Base-by-base conservation (phyloP, 2,113 vertebrate genomes). In the Potamarius usumacintae region DNA sequence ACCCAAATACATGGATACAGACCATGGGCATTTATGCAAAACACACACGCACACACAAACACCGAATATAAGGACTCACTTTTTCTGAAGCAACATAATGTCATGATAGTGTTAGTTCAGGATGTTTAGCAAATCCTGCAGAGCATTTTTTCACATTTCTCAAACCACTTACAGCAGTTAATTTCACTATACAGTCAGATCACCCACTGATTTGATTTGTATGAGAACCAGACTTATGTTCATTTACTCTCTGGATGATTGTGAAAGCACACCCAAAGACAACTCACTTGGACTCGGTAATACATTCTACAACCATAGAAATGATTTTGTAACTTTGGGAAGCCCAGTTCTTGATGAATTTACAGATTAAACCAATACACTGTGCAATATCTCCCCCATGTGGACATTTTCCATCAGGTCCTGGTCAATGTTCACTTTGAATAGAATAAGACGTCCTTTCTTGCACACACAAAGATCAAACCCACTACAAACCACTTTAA, bases 341-440 rank as follows among this genome's bases (percentile, higher is more conserved):
- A 71, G 4, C 22, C 20, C 8, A 76, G 17, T 17, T 20, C 27
- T 50, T 48, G 30, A 76, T 27, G 55, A 22, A 27, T 27, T 27
- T n/a, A 52, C 71, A 77, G n/a, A 42, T 82, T 63, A 62, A 18
- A 76, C 30, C 8, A 18, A 42, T 80, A 80, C 17, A 74, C 69
- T 48, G 87, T 83, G 15, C 85, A 80, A 89, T n/a, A 86, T 69
- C 89, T 58, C 90, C 90, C 90, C 58, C 90, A 81, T 57, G 77
- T 87, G 90, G 90, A 74, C 42, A 65, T 57, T 27, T 30, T 15
- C 80, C 12, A 42, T 42, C 42, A 42, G 42, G 42, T 42, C 27
- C 20, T 9, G 15, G 6, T 15, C 18, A 7, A 42, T 5, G 1
- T 30, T 12, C 69, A 77, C 1, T 78, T 71, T 2, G n/a, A 20